Evolutionary conservation across 2,113 vertebrate species (phyloP), one percentile per base, ranked within the genome.

Genomic region (Pteronura brasiliensis): DNA sequence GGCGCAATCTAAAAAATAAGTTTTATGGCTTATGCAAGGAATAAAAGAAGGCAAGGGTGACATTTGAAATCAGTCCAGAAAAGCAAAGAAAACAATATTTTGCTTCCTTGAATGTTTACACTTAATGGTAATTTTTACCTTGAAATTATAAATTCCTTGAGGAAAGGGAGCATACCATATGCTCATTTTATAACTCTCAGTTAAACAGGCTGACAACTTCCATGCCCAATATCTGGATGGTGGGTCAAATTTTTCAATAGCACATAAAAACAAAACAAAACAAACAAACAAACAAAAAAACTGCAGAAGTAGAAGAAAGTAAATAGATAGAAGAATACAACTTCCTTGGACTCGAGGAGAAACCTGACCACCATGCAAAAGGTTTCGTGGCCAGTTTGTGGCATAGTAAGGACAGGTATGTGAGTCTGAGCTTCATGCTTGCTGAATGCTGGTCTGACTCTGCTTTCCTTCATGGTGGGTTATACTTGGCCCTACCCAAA

Each of bases 21-120:
- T 72, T 96, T 44, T 74, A 18, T 77, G 23, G 29, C 69, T 96
- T 90, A 29, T 59, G 29, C 57, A n/a, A 76, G 20, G 49, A 96
- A 55, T 90, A 49, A 94, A 27, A 90, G 36, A 85, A 89, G 1
- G n/a, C 13, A 31, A 88, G 10, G 3, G 21, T 87, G 69, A 76
- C 69, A 87, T 90, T 71, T 76, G 21, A 81, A 84, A 96, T 77
- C 42, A 90, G 47, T 27, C 1, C 49, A 95, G 65, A 47, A 84
- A 95, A 92, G 17, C 47, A 79, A 96, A 93, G 18, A 18, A 81
- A 92, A 77, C 11, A 76, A n/a, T 52, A 47, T 52, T 96, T 88
- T 95, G 23, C 17, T 91, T 79, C 18, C 13, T 90, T 93, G 61
- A 89, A 4, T 82, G 47, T 84, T 97, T 57, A 84, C 31, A 61